Conservation (phyloP, 2,113 vertebrate genomes). For the Camelus dromedarius region DNA sequence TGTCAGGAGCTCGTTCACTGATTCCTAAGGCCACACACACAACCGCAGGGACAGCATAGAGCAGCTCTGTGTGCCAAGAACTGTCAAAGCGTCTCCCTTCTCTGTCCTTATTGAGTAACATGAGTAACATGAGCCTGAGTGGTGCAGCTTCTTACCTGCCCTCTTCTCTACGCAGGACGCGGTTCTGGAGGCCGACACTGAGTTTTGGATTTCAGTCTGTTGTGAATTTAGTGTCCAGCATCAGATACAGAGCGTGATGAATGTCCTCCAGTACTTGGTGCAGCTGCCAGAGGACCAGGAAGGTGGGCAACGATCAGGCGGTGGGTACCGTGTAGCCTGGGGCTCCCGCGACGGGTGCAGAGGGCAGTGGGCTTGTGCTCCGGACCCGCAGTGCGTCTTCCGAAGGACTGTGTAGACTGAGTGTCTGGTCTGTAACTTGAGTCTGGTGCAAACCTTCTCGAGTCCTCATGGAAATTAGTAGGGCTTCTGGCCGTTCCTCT, state of each 20-base stretch:
- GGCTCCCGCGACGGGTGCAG: neutral
- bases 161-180: constrained; percentile 88
- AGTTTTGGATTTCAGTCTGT: constrained; percentile 95
- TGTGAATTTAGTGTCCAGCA: constrained; percentile 91
- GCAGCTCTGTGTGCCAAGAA: neutral
- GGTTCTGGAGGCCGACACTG: constrained; percentile 92
- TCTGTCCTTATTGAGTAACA: neutral
- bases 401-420: neutral
- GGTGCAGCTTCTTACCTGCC: neutral
- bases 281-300: constrained; percentile 94
- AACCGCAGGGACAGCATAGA: neutral
- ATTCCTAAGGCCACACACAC: neutral
- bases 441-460: neutral
- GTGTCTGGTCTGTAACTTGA: neutral
- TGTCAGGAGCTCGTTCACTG: neutral
- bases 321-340: neutral
- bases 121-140: neutral
- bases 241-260: constrained; percentile 91
- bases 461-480: neutral
- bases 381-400: neutral
- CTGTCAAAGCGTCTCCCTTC: neutral
- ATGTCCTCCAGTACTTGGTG: constrained; percentile 92
- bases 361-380: neutral
- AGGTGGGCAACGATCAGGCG: constrained; percentile 82
- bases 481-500: neutral